Evolutionary conservation across 2,888 invertebrate genomes (phyloP).

Genomic region (Drosophila rubida): DNA sequence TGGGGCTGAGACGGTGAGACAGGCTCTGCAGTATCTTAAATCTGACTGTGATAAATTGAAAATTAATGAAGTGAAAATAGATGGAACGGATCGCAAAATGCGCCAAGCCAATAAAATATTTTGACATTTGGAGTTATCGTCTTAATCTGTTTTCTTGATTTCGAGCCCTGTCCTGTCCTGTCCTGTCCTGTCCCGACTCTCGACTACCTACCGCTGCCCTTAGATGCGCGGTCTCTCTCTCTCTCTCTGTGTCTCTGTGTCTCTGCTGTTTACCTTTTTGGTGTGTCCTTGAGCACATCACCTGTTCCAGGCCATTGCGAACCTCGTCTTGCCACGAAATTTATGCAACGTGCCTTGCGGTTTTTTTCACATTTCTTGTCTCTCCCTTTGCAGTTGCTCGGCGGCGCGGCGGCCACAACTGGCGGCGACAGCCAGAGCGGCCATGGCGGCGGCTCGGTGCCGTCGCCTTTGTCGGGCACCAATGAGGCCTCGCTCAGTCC

Average conservation of each 20-base stretch:
- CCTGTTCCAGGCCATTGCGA: slow-evolving; percentile 57
- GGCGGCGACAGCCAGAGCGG: slow-evolving; percentile 70
- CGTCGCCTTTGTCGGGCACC: slow-evolving; percentile 91
- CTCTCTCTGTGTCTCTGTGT: not conserved
- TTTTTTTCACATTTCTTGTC: slow-evolving; percentile 29
- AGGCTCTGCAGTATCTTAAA: slow-evolving; percentile 76
- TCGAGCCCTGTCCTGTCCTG: slow-evolving; percentile 37
- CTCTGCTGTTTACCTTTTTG: not conserved
- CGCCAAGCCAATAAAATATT: slow-evolving; percentile 84
- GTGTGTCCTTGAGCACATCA: slow-evolving; percentile 62
- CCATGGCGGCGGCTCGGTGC: slow-evolving; percentile 85
- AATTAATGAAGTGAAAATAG: slow-evolving; percentile 85
- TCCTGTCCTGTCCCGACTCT: not conserved
- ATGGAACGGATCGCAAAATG: slow-evolving; percentile 85
- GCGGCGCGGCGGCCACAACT: slow-evolving; percentile 61
- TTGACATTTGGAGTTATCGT: slow-evolving; percentile 84
- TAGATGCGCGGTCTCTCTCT: not conserved
- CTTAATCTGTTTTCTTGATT: slow-evolving; percentile 84
- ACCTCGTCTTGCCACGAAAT: slow-evolving; percentile 34
- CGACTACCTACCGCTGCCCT: slow-evolving; percentile 8
- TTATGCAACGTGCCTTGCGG: slow-evolving; percentile 32
- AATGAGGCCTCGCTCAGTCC: slow-evolving; percentile 90
- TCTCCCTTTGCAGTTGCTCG: slow-evolving; percentile 66
- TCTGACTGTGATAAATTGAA: slow-evolving; percentile 84
- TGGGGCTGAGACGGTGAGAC: slow-evolving; percentile 9